These are phyloP conservation scores for Hypotaenidia philippensis DNA, from an alignment of 2,797 vertebrate species.

Conservation along the genomic window DNA sequence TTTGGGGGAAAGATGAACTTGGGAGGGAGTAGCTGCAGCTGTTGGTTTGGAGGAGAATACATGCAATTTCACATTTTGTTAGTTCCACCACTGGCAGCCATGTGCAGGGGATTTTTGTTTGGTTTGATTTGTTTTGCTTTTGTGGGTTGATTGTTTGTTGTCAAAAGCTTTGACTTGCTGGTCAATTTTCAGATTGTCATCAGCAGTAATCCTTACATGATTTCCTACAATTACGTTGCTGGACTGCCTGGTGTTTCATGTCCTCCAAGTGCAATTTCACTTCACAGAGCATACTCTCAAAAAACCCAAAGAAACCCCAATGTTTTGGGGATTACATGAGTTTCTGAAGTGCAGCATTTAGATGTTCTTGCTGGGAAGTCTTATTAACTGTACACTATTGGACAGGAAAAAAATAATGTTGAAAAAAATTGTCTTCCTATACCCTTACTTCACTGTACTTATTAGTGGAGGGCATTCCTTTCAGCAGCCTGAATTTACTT, in stretches of 20 bases:
- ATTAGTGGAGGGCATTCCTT: not conserved
- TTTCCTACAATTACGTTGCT: not conserved
- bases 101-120: not conserved
- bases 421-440: not conserved
- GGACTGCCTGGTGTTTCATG: not conserved
- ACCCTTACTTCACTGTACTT: not conserved
- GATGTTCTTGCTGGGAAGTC: not conserved
- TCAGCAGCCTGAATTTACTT: not conserved
- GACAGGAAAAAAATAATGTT: not conserved
- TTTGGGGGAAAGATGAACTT: fast-evolving
- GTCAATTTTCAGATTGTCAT: not conserved
- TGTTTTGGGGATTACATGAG: fast-evolving
- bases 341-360: not conserved
- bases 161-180: not conserved
- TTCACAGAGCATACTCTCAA: not conserved
- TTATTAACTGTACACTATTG: not conserved
- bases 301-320: too few species aligned
- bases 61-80: not conserved
- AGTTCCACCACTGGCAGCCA: not conserved
- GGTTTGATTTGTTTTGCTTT: not conserved
- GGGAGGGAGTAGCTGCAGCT: not conserved
- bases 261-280: not conserved
- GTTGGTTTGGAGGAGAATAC: not conserved
- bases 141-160: not conserved
- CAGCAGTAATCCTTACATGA: not conserved